Conservation (phyloP, 2,888 invertebrate species). For the Chalcosyrphus nemorum region DNA sequence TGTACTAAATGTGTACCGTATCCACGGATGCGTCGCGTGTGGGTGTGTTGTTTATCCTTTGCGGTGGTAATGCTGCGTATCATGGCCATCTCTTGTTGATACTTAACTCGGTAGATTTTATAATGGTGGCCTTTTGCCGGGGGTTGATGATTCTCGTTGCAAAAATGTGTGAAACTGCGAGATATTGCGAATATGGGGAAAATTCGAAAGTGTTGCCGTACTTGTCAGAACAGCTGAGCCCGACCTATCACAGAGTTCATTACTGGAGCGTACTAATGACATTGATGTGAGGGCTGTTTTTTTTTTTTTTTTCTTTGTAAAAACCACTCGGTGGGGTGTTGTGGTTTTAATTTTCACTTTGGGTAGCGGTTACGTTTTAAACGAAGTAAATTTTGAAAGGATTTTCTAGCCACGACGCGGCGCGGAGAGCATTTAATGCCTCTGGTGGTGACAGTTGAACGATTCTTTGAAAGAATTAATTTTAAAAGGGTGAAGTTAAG, state of each 20-base stretch:
- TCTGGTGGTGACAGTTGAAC: no score
- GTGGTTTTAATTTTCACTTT: conserved; percentile 5
- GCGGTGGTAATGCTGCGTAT: conserved; percentile 1
- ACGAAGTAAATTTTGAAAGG: background rate
- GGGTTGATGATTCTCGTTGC: background rate
- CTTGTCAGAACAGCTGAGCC: background rate
- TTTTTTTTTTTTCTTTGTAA: background rate
- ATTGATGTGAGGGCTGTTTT: background rate
- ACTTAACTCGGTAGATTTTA: background rate
- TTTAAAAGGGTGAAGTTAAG: no score
- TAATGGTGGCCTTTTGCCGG: no score
- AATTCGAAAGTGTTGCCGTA: background rate
- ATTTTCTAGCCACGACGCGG: no score
- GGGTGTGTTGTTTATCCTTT: background rate
- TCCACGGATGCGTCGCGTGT: background rate
- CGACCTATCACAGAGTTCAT: conserved; percentile 12
- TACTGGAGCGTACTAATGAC: background rate
- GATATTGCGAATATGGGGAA: background rate
- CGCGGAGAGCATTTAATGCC: no score
- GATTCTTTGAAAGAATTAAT: no score
- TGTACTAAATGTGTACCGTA: background rate
- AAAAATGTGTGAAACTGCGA: background rate
- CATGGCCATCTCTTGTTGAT: conserved; percentile 2
- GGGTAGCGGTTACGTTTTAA: background rate
- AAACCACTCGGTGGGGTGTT: background rate